Conservation (phyloP, 2,888 invertebrate species). For the Cantharis lateralis region DNA sequence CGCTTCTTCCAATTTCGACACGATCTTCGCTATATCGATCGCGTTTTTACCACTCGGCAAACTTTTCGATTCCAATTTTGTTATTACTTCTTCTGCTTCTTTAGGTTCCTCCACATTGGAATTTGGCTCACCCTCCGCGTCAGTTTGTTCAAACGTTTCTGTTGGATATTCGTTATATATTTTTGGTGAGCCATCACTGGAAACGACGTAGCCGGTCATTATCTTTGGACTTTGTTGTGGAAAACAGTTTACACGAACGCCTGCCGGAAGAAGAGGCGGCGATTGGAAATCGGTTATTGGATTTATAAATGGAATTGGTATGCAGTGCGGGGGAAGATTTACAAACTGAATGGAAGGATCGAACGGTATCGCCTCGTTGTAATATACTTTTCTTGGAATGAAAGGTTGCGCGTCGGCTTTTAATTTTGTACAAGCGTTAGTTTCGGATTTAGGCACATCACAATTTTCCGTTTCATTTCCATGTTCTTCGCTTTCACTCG, state of each 20-base stretch:
- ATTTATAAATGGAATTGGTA: constrained; percentile 47
- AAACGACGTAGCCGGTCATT: constrained; percentile 40
- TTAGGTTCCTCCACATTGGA: background rate
- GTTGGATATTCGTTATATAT: constrained; percentile 3
- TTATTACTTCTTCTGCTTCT: background rate
- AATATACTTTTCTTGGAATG: constrained; percentile 50
- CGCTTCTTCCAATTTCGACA: constrained; percentile 55
- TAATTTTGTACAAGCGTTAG: constrained; percentile 27
- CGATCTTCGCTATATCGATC: constrained; percentile 53
- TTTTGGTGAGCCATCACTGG: constrained; percentile 31
- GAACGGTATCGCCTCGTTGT: constrained; percentile 35
- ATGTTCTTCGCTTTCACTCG: background rate
- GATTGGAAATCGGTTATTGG: constrained; percentile 40
- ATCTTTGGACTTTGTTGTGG: constrained; percentile 43
- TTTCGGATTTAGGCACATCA: background rate
- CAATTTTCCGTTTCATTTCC: background rate
- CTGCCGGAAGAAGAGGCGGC: constrained; percentile 41
- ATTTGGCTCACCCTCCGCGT: constrained; percentile 5
- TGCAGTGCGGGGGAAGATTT: constrained; percentile 48
- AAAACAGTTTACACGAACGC: constrained; percentile 48
- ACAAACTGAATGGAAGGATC: constrained; percentile 43
- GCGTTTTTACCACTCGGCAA: constrained; percentile 32
- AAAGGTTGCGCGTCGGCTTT: constrained; percentile 57
- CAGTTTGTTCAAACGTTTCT: background rate
- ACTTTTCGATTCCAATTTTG: background rate